Evolutionary conservation across 2,888 invertebrate species (phyloP).

Genomic region (Nemapogon koenigi): DNA sequence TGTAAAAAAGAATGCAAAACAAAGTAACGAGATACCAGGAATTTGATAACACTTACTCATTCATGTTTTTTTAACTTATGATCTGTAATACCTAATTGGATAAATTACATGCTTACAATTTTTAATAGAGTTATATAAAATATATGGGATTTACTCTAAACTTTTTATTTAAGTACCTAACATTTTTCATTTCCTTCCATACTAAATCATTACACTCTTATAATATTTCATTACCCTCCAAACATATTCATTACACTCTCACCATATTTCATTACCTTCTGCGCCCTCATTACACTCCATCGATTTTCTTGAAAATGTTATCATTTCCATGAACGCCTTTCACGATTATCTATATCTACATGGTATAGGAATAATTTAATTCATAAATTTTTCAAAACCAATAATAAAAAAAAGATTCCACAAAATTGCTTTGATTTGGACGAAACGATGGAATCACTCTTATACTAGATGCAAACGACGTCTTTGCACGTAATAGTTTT

Average conservation of each 20-base stretch:
- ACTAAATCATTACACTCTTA: not conserved
- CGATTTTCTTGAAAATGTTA: not conserved
- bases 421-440: not conserved
- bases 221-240: not conserved
- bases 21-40: not conserved
- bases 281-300: not conserved
- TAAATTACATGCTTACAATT: no score
- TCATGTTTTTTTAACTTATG: no score
- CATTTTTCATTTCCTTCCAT: not conserved
- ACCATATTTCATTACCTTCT: not conserved
- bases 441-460: not conserved
- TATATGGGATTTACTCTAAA: not conserved
- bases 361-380: not conserved
- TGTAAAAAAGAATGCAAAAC: not conserved
- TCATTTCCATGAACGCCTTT: not conserved
- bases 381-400: not conserved
- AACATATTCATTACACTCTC: not conserved
- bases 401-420: not conserved
- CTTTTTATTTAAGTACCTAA: not conserved
- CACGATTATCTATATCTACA: not conserved
- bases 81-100: no score
- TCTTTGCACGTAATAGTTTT: not conserved
- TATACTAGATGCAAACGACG: no score
- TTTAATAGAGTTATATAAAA: not conserved
- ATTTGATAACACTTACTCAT: not conserved